These are phyloP conservation scores for Charadrius vociferus DNA, from an alignment of 2,113 vertebrate species.

Conservation along the genomic window DNA sequence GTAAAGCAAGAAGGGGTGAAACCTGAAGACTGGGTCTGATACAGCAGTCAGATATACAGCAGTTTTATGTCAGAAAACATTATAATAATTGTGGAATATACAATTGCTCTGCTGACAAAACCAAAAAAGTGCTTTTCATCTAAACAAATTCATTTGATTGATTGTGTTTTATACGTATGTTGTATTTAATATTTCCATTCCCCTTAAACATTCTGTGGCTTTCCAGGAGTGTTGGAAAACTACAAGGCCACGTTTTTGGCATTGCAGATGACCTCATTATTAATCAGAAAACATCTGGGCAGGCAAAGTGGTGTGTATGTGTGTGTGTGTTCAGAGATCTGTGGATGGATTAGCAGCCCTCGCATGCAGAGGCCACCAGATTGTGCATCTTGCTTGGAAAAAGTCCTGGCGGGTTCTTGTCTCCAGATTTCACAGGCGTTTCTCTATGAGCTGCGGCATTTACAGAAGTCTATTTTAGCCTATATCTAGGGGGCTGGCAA, in stretches of 20 bases:
- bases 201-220: not conserved
- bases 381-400: not conserved
- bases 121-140: slow-evolving; percentile 45
- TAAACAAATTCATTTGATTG: slow-evolving; percentile 65
- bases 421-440: not conserved
- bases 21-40: not conserved
- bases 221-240: slow-evolving; percentile 42
- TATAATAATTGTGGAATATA: slow-evolving; percentile 46
- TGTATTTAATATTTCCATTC: slow-evolving; percentile 22
- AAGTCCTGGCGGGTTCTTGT: not conserved
- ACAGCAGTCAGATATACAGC: slow-evolving; percentile 9
- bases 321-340: not conserved
- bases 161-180: not conserved
- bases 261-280: slow-evolving; percentile 5
- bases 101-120: slow-evolving; percentile 24
- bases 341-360: not conserved
- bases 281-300: slow-evolving; percentile 67
- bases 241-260: slow-evolving; percentile 5
- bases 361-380: not conserved
- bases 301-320: not conserved
- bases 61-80: slow-evolving; percentile 55
- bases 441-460: not conserved
- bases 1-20: not conserved
- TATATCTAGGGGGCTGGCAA: fast-evolving
- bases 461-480: not conserved